A percentile compares a stretch with the other conserved stretches of the same genome.
phyloP scores from a whole-genome alignment of 2,888 invertebrate genomes.

The Noctua janthina region DNA sequence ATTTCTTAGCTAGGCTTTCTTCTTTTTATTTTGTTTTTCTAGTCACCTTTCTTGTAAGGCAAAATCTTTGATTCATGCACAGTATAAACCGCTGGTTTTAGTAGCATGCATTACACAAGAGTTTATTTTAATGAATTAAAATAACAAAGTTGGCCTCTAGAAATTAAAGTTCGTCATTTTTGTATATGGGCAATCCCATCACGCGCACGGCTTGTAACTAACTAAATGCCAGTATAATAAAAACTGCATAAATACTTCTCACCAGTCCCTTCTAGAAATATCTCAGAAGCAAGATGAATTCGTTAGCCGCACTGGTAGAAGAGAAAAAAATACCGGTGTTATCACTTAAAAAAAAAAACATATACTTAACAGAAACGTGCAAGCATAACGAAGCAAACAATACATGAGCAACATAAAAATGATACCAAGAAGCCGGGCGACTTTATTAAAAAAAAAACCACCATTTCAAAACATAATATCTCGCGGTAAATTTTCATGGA shows the following conservation, averaged over 20 bases:
- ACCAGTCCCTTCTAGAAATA: neutral
- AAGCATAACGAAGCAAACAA: neutral
- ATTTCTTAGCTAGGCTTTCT: neutral
- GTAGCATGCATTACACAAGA: neutral
- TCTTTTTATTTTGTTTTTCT: neutral
- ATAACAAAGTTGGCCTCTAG: neutral
- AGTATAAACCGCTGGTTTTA: neutral
- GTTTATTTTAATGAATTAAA: neutral
- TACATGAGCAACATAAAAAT: neutral
- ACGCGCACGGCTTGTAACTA: neutral
- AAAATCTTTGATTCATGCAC: neutral
- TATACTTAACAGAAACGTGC: too few species aligned
- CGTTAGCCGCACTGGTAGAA: neutral
- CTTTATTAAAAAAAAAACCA: constrained; percentile 16
- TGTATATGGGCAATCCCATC: neutral
- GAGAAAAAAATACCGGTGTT: neutral
- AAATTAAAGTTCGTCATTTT: neutral
- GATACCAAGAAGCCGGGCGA: neutral
- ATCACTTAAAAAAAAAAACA: neutral
- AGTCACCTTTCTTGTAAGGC: neutral
- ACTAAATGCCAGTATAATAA: neutral
- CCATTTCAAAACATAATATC: constrained; percentile 14
- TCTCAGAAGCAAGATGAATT: neutral
- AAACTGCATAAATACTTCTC: neutral
- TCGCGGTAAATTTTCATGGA: constrained; percentile 4